Percentiles rank a stretch among this genome's conserved stretches.
These are phyloP conservation scores for Crambe crambe DNA, from an alignment of 37 sponge, comb jelly and placozoan genomes.

Conservation along the genomic window DNA sequence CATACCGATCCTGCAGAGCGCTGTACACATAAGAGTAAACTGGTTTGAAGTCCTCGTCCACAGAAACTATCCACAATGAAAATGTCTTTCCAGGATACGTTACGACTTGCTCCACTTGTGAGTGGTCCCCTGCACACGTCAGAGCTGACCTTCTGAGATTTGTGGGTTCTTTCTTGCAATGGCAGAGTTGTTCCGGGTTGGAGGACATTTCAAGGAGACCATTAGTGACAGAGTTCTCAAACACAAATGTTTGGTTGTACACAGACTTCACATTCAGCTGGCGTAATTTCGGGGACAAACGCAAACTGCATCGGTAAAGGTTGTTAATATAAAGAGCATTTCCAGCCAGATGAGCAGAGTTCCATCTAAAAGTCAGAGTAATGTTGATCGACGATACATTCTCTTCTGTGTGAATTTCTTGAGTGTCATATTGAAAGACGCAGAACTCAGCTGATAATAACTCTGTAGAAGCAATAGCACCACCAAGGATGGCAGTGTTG, in stretches of 20 bases:
- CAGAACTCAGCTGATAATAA: not conserved
- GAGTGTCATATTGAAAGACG: conserved; percentile 15
- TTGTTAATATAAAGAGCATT: conserved; percentile 18
- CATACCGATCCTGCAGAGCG: not conserved
- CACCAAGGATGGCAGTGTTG: conserved; percentile 29
- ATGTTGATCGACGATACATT: conserved; percentile 15
- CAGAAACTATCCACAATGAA: not conserved
- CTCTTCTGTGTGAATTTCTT: not conserved
- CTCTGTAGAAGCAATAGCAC: conserved; percentile 10
- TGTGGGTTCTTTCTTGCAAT: not conserved
- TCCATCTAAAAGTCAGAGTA: not conserved
- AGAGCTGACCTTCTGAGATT: not conserved
- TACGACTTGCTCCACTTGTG: not conserved
- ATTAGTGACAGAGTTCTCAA: conserved; percentile 9
- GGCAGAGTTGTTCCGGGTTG: not conserved
- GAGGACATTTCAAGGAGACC: conserved; percentile 16
- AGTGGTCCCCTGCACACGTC: not conserved
- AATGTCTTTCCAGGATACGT: conserved; percentile 16
- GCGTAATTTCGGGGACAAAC: not conserved
- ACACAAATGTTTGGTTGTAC: conserved; percentile 8
- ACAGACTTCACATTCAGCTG: not conserved
- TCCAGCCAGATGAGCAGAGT: conserved; percentile 24
- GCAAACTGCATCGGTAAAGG: conserved; percentile 12
- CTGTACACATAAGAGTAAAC: conserved; percentile 13
- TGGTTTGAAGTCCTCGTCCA: conserved; percentile 7